These are phyloP conservation scores for Nannospalax galili DNA, from an alignment of 2,113 vertebrate genomes.

Conservation along the genomic window DNA sequence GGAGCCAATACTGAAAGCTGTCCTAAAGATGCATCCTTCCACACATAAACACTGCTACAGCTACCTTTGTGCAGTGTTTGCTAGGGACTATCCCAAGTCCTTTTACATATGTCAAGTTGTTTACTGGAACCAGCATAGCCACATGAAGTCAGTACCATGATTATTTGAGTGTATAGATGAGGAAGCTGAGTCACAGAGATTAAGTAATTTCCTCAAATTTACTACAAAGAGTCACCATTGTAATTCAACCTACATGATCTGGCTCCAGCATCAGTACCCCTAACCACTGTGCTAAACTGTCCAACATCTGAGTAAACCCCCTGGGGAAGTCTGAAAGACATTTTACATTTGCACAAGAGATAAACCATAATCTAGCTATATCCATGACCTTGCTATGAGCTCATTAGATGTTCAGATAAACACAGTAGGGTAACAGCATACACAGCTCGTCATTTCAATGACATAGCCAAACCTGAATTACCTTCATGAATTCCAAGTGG, in stretches of 20 bases:
- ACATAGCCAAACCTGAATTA: conserved; percentile 3
- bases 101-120: not conserved
- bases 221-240: not conserved
- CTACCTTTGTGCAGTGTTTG: not conserved
- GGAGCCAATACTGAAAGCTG: not conserved
- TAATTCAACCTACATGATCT: not conserved
- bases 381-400: not conserved
- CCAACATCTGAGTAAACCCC: not conserved
- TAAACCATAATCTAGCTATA: not conserved
- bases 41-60: not conserved
- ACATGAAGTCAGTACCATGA: not conserved
- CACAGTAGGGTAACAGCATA: not conserved
- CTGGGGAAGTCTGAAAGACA: not conserved
- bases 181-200: not conserved
- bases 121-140: not conserved
- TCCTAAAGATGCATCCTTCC: not conserved
- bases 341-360: not conserved
- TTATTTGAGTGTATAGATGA: conserved; percentile 1
- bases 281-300: not conserved
- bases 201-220: not conserved
- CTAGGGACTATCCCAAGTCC: not conserved
- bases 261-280: not conserved
- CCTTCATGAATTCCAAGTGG: conserved; percentile 1
- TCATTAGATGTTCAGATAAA: not conserved
- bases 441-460: not conserved